A percentile compares a stretch with the other conserved stretches of the same genome.
Evolutionary conservation across 2,888 invertebrate species (phyloP).

Genomic region (Pherbina coryleti): DNA sequence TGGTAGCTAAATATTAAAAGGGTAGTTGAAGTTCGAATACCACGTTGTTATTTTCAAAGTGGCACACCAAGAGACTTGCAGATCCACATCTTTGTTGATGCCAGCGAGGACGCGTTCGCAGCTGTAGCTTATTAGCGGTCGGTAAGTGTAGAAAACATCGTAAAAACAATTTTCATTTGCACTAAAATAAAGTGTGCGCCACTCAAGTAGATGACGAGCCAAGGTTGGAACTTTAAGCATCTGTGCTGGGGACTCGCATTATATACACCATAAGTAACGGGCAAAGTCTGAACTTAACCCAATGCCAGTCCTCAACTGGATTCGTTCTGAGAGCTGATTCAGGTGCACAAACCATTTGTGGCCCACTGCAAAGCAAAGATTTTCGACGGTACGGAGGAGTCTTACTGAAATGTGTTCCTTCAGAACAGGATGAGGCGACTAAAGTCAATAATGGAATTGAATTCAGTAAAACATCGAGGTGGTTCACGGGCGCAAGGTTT

Average conservation of each 20-base stretch:
- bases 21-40: no score
- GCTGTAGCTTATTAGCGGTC: constrained; percentile 46
- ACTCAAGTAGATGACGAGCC: constrained; percentile 40
- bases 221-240: constrained; percentile 39
- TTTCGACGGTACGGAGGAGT: constrained; percentile 36
- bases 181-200: no score
- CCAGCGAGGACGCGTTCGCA: constrained; percentile 43
- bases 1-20: no score
- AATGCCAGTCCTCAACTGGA: neutral
- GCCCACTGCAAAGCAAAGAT: constrained; percentile 42
- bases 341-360: neutral
- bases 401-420: constrained; percentile 50
- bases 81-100: no score
- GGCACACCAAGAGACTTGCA: no score
- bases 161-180: constrained; percentile 41
- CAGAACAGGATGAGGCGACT: constrained; percentile 50
- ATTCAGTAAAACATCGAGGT: no score
- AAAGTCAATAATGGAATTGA: no score
- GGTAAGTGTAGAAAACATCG: constrained; percentile 5
- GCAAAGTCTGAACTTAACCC: no score
- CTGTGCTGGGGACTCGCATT: no score
- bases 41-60: no score
- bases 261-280: no score
- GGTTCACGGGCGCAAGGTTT: no score
- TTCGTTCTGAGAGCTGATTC: neutral